A percentile compares a stretch with the other conserved stretches of the same genome.
Evolutionary conservation across 1,140 invertebrate species (phyloP).

Genomic region (silkworm (Bombyx mori)): ASM3026992v2 NC_085121.1:11561001-11561500

Average conservation of each 20-base stretch:
- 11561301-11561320: conserved; percentile 78
- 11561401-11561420: neutral
- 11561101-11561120: conserved; percentile 77
- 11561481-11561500: too few relatives aligned
- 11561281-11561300: conserved; percentile 56
- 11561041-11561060: conserved; percentile 68
- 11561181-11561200: conserved; percentile 75
- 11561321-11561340: conserved; percentile 81
- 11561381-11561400: conserved; percentile 3
- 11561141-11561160: conserved; percentile 80
- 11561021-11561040: conserved; percentile 56
- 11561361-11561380: conserved; percentile 67
- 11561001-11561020: conserved; percentile 1
- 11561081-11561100: conserved; percentile 68
- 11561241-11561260: conserved; percentile 58
- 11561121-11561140: conserved; percentile 87
- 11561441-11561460: too few relatives aligned
- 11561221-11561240: conserved; percentile 61
- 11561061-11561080: conserved; percentile 70
- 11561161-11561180: conserved; percentile 75
- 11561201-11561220: conserved; percentile 59
- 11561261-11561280: conserved; percentile 56
- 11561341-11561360: conserved; percentile 79
- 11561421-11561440: neutral
- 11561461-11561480: too few relatives aligned